A percentile compares a stretch with the other conserved stretches of the same genome.
These are phyloP conservation scores for Styela clava DNA, from an alignment of 23 tunicate genomes.

Conservation along the genomic window DNA sequence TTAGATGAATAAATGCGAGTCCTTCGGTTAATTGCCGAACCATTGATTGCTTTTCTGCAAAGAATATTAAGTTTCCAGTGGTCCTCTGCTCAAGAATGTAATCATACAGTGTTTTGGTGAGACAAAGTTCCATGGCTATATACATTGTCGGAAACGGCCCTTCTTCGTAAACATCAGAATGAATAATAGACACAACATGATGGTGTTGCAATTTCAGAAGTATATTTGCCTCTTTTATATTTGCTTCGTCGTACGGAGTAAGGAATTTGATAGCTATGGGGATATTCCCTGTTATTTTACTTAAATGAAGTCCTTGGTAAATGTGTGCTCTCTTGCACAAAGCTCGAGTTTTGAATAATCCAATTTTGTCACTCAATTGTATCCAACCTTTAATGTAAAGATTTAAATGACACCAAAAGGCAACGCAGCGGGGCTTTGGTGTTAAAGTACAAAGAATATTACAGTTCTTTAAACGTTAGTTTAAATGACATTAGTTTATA, in stretches of 20 bases:
- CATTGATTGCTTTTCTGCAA: not conserved
- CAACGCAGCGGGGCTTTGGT: no score
- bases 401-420: no score
- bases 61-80: not conserved
- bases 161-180: not conserved
- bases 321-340: slow-evolving; percentile 3
- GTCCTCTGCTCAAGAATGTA: not conserved
- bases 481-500: no score
- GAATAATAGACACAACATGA: slow-evolving; percentile 9
- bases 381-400: slow-evolving; percentile 6
- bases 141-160: not conserved
- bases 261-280: slow-evolving; percentile 8
- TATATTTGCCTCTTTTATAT: slow-evolving; percentile 3
- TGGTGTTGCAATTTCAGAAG: not conserved
- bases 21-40: slow-evolving; percentile 7
- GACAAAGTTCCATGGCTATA: slow-evolving; percentile 15
- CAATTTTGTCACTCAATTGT: not conserved
- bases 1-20: not conserved
- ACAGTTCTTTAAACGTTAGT: no score
- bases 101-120: slow-evolving; percentile 3
- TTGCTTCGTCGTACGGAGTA: slow-evolving; percentile 7
- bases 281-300: not conserved
- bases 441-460: no score
- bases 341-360: not conserved
- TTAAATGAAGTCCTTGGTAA: slow-evolving; percentile 3